Conservation (phyloP, 2,113 vertebrate genomes). For the Sturnira hondurensis region DNA sequence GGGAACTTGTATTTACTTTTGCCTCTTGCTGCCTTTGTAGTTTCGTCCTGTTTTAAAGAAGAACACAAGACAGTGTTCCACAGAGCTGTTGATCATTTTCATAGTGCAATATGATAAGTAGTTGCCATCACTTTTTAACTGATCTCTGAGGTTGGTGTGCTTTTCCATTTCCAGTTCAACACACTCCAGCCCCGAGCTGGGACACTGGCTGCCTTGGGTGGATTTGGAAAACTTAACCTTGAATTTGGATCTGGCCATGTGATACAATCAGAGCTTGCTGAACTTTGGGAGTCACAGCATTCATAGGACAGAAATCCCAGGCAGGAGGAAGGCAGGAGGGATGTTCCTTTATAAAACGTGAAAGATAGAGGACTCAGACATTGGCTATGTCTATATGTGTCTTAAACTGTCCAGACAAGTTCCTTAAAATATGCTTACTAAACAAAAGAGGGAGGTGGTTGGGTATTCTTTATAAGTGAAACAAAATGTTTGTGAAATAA, state of each 20-base stretch:
- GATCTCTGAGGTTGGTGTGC: neutral
- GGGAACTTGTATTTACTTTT: neutral
- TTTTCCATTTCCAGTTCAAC: neutral
- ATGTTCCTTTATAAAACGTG: neutral
- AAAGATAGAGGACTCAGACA: neutral
- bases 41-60: neutral
- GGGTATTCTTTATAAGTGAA: neutral
- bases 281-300: neutral
- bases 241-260: neutral
- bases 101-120: neutral
- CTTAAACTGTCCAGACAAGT: neutral
- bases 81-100: neutral
- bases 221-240: neutral
- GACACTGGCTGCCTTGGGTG: neutral
- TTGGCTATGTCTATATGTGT: neutral
- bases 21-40: neutral
- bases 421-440: neutral
- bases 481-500: neutral
- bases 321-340: neutral
- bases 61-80: neutral
- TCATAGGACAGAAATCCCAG: neutral
- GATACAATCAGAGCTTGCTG: neutral
- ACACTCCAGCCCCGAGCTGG: neutral
- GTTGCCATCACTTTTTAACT: neutral
- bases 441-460: neutral